phyloP scores from a whole-genome alignment of 2,113 vertebrate genomes.

The Mixornis gularis region DNA sequence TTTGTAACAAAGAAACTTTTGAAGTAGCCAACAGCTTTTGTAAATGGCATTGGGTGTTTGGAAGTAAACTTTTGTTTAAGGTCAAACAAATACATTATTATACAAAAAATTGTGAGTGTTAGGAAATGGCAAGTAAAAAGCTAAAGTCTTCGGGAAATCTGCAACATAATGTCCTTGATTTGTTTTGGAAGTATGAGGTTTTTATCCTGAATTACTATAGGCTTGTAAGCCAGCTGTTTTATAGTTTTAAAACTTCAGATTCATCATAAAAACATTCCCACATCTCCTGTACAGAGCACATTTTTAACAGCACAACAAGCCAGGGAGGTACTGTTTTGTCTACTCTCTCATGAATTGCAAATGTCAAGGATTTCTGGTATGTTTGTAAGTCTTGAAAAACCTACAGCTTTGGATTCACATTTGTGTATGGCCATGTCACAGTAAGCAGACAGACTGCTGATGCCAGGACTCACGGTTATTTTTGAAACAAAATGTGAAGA shows the following conservation, averaged over 20 bases:
- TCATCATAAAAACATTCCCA: constrained; percentile 37
- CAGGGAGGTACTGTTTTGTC: not conserved
- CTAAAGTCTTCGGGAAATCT: not conserved
- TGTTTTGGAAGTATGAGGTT: not conserved
- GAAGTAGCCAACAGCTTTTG: constrained; percentile 1
- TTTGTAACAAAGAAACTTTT: constrained; percentile 33
- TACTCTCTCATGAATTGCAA: not conserved
- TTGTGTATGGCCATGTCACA: not conserved
- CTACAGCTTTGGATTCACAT: not conserved
- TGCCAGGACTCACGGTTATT: not conserved
- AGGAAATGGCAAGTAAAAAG: not conserved
- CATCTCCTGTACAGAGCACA: constrained; percentile 8
- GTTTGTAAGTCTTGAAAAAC: not conserved
- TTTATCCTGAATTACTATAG: not conserved
- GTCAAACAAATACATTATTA: not conserved
- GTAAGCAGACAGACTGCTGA: not conserved
- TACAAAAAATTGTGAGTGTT: not conserved
- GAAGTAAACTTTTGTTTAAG: constrained; percentile 13
- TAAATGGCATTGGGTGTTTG: not conserved
- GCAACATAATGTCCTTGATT: not conserved
- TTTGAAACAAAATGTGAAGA: not conserved
- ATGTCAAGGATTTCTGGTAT: not conserved
- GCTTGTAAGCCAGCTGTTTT: not conserved
- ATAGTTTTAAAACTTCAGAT: not conserved
- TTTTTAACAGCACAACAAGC: constrained; percentile 3